Base-by-base conservation (phyloP, 2,113 vertebrate species). In the Sphaerodactylus townsendi region DNA sequence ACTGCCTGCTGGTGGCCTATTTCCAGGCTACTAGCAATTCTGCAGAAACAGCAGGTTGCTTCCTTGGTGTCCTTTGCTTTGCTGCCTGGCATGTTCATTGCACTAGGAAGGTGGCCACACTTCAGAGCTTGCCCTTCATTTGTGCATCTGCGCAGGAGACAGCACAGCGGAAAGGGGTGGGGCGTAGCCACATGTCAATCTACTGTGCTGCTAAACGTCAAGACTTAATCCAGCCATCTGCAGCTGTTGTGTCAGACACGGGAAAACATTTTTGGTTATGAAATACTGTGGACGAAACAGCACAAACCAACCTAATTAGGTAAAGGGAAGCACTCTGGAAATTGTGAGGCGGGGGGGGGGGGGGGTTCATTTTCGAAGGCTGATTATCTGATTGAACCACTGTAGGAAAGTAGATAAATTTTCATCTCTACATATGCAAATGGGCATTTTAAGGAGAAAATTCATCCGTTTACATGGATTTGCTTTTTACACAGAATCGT, bases 221-320 rank as follows among this genome's bases (percentile, higher is more conserved):
- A 86, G 89, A 90, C 74, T 79, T 93, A 93, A 93, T 92, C 91
- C 91, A 7, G 1, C 89, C 86, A 90, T 88, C 88, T 92, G 92
- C 88, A 93, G 90, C 91, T 90, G 77, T 19, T 82, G 50, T 35
- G 5, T 85, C 77, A 79, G 62, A 73, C 87, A 84, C 39, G 7
- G 84, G 69, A 84, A 56, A 90, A 86, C 64, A 78, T 59, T 68
- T 33, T n/a, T 8, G 69, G 1, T 2, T 68, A 37, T 50, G 28
- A 70, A 91, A 68, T 44, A 79, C 10, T 15, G 7, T 19, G 50
- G 39, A 25, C 35, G 17, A 33, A 48, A 30, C 10, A 33, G 81
- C 39, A 35, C 82, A 78, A 87, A 56, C 5, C 0, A 25, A 0
- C 15, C 35, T 44, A 30, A n/a, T 77, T 8, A 68, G 17, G 1